Evolutionary conservation across 1,140 invertebrate species (phyloP), one percentile per base, ranked within the genome.

Genomic region (Archivesica marissinica): DNA sequence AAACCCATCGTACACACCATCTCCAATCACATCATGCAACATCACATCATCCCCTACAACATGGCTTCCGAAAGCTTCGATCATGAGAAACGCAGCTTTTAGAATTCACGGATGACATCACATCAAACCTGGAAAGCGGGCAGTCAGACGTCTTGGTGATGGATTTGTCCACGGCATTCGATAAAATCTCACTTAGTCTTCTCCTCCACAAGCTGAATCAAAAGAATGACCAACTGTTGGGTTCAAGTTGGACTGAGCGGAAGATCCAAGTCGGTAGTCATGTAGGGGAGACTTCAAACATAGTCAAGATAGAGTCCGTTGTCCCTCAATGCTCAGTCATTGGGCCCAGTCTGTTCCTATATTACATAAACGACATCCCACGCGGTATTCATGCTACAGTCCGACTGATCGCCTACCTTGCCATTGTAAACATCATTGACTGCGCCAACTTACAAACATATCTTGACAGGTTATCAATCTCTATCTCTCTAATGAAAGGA

Each of bases 251-350:
- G 82, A 44, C 59, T 88, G 20, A 25, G 33, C n/a, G 47, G 38
- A 15, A 25, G 81, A 20, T 38, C 44, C 35, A 75, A 85, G 64
- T 39, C 59, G 7, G 76, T 79, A 17, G 64, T 78, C 4, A 28
- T 79, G 61, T 52, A 25, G 76, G 47, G 2, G 47, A 28, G 39
- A 44, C 61, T 9, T 66, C 83, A 47, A 74, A 77, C 25, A 64
- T 13, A 28, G n/a, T n/a, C n/a, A n/a, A n/a, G n/a, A 78, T 89
- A 11, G 72, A 77, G n/a, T 86, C 83, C 13, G 83, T 83, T 15
- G 87, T 86, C 23, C 87, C 83, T 2, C 79, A 83, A 54, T 86
- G 88, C n/a, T 81, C 76, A 11, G 86, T 88, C 0, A 59, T 89
- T n/a, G 83, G 87, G 0, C 88, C 79, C 0, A 64, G 59, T 17